Percentiles rank a stretch among this genome's conserved stretches.
phyloP scores from a whole-genome alignment of 2,797 vertebrate species.

The Phoeniculus purpureus region DNA sequence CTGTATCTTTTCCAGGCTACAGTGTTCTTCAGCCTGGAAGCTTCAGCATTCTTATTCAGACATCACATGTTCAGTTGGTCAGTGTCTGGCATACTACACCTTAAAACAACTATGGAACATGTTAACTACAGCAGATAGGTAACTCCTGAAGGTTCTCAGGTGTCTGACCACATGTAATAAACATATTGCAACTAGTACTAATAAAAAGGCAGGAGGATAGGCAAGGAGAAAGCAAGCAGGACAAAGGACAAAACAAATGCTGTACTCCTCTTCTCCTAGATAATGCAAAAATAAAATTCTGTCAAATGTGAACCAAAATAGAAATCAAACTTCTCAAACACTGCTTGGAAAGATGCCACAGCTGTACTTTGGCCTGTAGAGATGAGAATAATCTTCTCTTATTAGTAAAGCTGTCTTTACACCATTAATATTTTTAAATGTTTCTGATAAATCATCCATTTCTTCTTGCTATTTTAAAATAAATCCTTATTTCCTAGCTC shows the following conservation, averaged over 20 bases:
- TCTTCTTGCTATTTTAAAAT: slow-evolving; percentile 1
- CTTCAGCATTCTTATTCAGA: not conserved
- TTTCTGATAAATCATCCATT: slow-evolving; percentile 9
- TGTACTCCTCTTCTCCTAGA: not conserved
- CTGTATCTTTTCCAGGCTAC: not conserved
- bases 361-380: slow-evolving; percentile 31
- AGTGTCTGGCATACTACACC: not conserved
- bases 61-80: not conserved
- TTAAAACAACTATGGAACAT: slow-evolving; percentile 21
- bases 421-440: slow-evolving; percentile 45
- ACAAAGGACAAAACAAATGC: not conserved
- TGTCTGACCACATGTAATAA: not conserved
- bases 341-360: slow-evolving; percentile 29
- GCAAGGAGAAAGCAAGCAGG: not conserved
- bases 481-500: not conserved
- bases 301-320: slow-evolving; percentile 44
- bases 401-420: slow-evolving; percentile 34
- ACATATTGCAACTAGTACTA: not conserved
- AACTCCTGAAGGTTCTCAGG: not conserved
- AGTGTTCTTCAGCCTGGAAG: not conserved
- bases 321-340: slow-evolving; percentile 32
- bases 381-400: slow-evolving; percentile 7
- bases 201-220: not conserved
- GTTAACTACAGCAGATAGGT: not conserved
- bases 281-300: slow-evolving; percentile 43